Conservation (phyloP, 53 echinoderm and acorn worm genomes). For the Stichopus horrens region DNA sequence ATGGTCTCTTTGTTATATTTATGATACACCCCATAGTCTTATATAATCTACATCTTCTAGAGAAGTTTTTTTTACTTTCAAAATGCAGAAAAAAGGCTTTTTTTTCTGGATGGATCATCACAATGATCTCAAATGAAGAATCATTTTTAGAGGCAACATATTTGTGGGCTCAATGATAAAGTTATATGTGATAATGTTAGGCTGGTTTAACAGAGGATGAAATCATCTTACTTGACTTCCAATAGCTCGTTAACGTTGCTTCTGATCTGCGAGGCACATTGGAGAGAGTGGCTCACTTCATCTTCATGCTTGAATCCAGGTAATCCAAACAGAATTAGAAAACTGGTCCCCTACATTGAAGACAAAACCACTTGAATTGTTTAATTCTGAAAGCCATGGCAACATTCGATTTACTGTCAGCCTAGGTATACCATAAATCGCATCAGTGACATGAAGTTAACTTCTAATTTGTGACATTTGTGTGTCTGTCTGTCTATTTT, state of each 20-base stretch:
- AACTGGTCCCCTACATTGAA: conserved; percentile 78
- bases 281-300: conserved; percentile 87
- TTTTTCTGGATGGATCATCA: not conserved
- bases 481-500: not conserved
- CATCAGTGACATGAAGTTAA: not conserved
- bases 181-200: not conserved
- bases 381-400: too few species aligned
- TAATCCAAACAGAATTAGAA: conserved; percentile 86
- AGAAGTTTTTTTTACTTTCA: not conserved
- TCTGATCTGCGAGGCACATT: conserved; percentile 88
- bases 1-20: too few species aligned
- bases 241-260: conserved; percentile 63
- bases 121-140: too few species aligned
- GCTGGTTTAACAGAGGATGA: not conserved
- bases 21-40: too few species aligned
- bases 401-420: too few species aligned
- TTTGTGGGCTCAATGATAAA: not conserved
- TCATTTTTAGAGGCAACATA: too few species aligned
- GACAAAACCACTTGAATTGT: not conserved
- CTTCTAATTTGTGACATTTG: not conserved
- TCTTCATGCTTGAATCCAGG: conserved; percentile 99
- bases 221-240: conserved; percentile 73
- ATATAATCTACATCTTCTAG: not conserved
- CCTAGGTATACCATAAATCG: not conserved
- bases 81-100: not conserved